Evolutionary conservation across 2,113 vertebrate genomes (phyloP).

Genomic region (Oreamnos americanus): DNA sequence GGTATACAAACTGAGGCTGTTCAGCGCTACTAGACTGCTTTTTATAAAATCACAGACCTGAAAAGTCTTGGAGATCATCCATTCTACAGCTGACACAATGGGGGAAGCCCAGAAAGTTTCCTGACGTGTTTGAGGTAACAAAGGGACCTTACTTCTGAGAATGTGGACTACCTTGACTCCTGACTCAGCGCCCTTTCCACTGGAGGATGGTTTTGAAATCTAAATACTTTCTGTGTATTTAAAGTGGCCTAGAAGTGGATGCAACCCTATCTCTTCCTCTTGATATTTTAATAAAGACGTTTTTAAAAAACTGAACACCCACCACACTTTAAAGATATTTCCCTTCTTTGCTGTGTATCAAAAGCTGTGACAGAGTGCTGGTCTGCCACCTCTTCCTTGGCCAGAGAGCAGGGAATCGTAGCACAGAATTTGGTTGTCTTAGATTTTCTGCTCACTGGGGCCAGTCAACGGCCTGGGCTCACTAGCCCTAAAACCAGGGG

Average conservation of each 20-base stretch:
- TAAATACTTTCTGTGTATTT: background rate
- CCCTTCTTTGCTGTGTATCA: background rate
- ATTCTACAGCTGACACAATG: background rate
- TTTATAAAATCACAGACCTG: background rate
- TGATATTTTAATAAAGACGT: background rate
- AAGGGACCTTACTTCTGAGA: background rate
- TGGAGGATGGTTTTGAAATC: background rate
- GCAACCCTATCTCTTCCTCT: background rate
- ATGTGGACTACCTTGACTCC: background rate
- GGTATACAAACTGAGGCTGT: background rate
- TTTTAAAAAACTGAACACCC: background rate
- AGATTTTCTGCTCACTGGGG: background rate
- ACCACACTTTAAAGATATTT: background rate
- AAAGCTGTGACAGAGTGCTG: background rate
- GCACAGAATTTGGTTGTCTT: background rate
- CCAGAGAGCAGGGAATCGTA: background rate
- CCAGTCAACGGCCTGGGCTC: background rate
- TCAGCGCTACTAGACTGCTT: background rate
- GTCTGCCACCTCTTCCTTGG: background rate
- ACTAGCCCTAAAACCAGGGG: background rate
- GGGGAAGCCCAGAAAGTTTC: background rate
- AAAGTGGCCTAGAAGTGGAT: background rate
- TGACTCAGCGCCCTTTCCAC: fast-evolving
- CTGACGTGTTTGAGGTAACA: background rate
- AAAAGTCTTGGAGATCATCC: background rate